Conservation (phyloP, 2,888 invertebrate genomes). For the Melanotus villosus region DNA sequence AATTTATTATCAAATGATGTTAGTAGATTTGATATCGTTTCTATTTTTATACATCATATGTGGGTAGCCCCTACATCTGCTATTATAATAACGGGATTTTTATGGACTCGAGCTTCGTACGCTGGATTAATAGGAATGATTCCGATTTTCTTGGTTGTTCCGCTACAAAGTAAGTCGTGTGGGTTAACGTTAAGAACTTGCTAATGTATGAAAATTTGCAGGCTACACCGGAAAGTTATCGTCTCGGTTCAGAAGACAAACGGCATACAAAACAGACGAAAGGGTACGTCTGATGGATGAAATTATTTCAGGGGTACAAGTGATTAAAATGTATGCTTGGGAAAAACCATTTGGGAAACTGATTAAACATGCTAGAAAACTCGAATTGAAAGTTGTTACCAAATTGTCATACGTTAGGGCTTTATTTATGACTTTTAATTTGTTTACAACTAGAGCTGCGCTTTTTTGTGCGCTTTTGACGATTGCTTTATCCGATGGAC, state of each 20-base stretch:
- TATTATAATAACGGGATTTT: conserved; percentile 81
- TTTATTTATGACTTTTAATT: conserved; percentile 80
- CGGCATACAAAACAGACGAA: conserved; percentile 89
- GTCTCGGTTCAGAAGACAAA: conserved; percentile 79
- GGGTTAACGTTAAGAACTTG: no score
- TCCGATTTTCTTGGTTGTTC: conserved; percentile 84
- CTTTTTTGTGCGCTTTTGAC: conserved; percentile 82
- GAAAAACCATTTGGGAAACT: conserved; percentile 79
- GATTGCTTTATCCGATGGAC: conserved; percentile 76
- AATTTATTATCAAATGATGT: conserved; percentile 96
- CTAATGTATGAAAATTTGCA: conserved; percentile 57
- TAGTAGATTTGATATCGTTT: conserved; percentile 89
- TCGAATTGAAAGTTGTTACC: conserved; percentile 73
- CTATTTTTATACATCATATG: conserved; percentile 87
- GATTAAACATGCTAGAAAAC: conserved; percentile 72
- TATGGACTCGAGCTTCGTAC: conserved; percentile 82
- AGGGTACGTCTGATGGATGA: conserved; percentile 95
- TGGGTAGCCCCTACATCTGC: conserved; percentile 85
- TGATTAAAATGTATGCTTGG: conserved; percentile 84
- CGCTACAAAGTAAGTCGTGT: conserved; percentile 80
- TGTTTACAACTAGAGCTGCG: conserved; percentile 87
- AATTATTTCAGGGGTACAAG: conserved; percentile 93
- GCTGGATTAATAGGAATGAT: conserved; percentile 84
- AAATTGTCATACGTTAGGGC: conserved; percentile 77
- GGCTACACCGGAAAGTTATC: conserved; percentile 78